Evolutionary conservation across 1,140 invertebrate genomes (phyloP), one percentile per base, ranked within the genome.

Genomic region (Trigoniulus corallinus): DNA sequence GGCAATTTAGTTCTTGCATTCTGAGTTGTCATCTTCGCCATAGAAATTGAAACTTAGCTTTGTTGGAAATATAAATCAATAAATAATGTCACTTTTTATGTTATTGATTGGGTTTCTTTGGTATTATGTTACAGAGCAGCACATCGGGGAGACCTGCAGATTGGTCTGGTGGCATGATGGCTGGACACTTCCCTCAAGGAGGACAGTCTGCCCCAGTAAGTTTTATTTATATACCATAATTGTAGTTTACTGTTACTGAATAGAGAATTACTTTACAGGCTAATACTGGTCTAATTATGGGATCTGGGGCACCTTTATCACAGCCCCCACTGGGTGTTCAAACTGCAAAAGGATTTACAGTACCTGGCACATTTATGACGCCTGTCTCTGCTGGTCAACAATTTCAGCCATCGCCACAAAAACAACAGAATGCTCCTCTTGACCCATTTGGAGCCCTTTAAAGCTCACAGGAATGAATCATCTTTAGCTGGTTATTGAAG

Each of bases 361-460:
- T 7, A 15, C 15, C 15, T 34, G 29, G 29, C 15, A 15, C 7
- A 15, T 34, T 15, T 40, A 34, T 23, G 40, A 23, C 23, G 52
- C 40, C 26, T 48, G 34, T 25, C 34, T 23, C 29, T 49, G 50
- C 34, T 48, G 34, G 41, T 42, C 34, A 53, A 18, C 59, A 58
- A 34, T 34, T 34, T 34, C 29, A 7, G 15, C 29, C 7, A 34
- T 15, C 29, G 15, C 7, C 29, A 34, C 29, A 34, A 34, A 7
- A 7, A 7, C 29, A 34, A 34, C 29, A 34, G 29, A 7, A n/a
- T n/a, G n/a, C 29, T 15, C 7, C 29, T 7, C 56, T 58, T 22
- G 61, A 62, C 47, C 61, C 61, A 10, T 62, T 62, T 48, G 61
- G 61, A 44, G 61, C 59, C 45, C 58, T 62, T 29, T 62, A 57